A percentile compares a stretch with the other conserved stretches of the same genome.
Conservation (phyloP, 2,113 vertebrate species). For the Spilogale gracilis region DNA sequence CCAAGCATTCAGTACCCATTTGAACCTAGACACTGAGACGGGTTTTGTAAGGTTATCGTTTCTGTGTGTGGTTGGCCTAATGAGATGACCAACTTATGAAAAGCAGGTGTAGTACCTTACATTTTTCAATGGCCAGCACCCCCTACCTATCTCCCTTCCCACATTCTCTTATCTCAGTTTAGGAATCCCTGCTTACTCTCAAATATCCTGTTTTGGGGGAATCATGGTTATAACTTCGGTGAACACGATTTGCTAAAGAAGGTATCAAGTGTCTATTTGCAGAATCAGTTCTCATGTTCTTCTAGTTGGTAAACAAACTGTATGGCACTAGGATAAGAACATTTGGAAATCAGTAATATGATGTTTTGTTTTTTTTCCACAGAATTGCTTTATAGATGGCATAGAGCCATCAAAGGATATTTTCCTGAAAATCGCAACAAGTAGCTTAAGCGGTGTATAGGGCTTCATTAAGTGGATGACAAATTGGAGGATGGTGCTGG, state of each 20-base stretch:
- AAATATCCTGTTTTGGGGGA: neutral
- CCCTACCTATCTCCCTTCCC: neutral
- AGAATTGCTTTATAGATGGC: neutral
- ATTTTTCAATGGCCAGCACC: neutral
- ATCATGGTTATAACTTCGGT: neutral
- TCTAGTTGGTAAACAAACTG: neutral
- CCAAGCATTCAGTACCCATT: neutral
- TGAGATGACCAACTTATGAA: neutral
- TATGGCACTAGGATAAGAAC: neutral
- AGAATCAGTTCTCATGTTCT: neutral
- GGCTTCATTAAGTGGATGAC: neutral
- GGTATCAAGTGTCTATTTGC: neutral
- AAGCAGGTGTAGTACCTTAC: neutral
- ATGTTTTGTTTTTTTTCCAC: neutral
- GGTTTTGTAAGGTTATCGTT: neutral
- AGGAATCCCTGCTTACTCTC: neutral
- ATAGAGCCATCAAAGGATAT: neutral
- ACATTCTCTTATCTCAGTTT: neutral
- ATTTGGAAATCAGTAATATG: neutral
- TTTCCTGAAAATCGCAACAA: neutral
- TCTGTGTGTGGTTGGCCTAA: neutral
- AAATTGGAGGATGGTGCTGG: neutral
- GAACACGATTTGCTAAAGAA: neutral
- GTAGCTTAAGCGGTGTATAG: neutral
- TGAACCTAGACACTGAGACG: neutral